Base-by-base conservation (phyloP, 2,888 invertebrate species). In the Cepaea hortensis region DNA sequence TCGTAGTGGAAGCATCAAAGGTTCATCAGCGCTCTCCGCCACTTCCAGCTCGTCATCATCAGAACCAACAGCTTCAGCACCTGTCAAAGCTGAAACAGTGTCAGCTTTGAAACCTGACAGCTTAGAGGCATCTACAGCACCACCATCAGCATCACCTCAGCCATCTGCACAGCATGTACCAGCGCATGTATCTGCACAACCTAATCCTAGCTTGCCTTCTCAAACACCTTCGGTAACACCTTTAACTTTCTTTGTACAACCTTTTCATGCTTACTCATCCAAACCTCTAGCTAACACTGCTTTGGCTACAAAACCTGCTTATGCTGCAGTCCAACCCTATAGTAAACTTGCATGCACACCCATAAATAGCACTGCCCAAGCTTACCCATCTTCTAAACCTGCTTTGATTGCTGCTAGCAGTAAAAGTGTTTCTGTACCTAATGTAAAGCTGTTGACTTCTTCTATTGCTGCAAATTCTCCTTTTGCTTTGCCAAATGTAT, bases 1-100 rank as follows among this genome's bases (percentile, higher is more conserved):
- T 48, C 76, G 88, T 13, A 76, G 82, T 61, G 82, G 85, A 61
- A 87, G 87, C 35, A 72, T 87, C 23, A 87, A 88, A 70, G 85
- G 68, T 15, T 15, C 73, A 7, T 81, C 81, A 20, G 20, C 76
- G 3, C 15, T n/a, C n/a, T 48, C 20, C 48, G 18, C 72, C 6
- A 13, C 83, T 68, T 9, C 72, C 35, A 35, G 50, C 62, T 46
- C 81, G 55, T 72, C 46, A 48, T 35, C 75, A 73, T 23, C 80
- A 65, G 46, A 61, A 68, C 62, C 84, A 65, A 18, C 23, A n/a
- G 4, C 87, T 55, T 55, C 50, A 72, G 35, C 62, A 70, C 48
- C 55, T 81, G 84, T 23, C 61, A 62, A 79, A 76, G 65, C 84
- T 76, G 84, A 84, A 6, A 15, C 68, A 48, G 35, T n/a, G 46